Base-by-base conservation (phyloP, 2,797 vertebrate species). In the Enteromius thamalakanensis region DNA sequence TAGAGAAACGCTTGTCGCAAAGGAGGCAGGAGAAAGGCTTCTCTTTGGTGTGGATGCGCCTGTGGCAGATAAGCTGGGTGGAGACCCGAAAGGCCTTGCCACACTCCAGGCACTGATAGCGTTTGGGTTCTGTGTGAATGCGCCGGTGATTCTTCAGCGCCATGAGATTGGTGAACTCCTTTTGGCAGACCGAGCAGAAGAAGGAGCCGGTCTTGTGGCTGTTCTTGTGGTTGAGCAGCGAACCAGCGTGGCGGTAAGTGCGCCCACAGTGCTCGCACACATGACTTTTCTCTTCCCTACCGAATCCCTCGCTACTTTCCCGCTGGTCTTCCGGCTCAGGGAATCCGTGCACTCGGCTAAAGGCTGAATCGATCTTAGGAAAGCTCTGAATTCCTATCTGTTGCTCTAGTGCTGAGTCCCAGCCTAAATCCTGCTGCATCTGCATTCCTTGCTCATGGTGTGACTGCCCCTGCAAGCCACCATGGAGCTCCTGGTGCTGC, bases 191-290 rank as follows among this genome's bases (percentile, higher is more conserved):
- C 0, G 93, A 87, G 91, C 97, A 98, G 81, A 94, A 94, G 84
- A 96, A 98, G 42, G 95, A 93, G 80, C 97, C 97, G 0, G 93
- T 97, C 91, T 97, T 96, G 92, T 98, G 97, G 88, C 95, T 97
- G 93, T 97, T 97, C 80, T 97, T 97, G 91, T 98, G 97, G 90
- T 97, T 97, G 83, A 97, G 96, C 74, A 98, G 94, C 55, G 97
- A 97, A 87, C 97, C 96, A 0, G 96, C 96, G 0, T 98, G 97
- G 72, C 96, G 96, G 83, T 98, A 98, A 0, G 96, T 95, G 26
- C 96, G 95, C 5, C 96, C 96, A 0, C 97, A 98, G 75, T 96
- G 93, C 87, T 98, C 96, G 1, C 97, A 98, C 40, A 94, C 93
- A 80, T 97, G 96, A 81, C 93, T 95, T 81, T 97, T 96, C 81